Conservation (phyloP, 2,113 vertebrate genomes). For the Egretta garzetta region DNA sequence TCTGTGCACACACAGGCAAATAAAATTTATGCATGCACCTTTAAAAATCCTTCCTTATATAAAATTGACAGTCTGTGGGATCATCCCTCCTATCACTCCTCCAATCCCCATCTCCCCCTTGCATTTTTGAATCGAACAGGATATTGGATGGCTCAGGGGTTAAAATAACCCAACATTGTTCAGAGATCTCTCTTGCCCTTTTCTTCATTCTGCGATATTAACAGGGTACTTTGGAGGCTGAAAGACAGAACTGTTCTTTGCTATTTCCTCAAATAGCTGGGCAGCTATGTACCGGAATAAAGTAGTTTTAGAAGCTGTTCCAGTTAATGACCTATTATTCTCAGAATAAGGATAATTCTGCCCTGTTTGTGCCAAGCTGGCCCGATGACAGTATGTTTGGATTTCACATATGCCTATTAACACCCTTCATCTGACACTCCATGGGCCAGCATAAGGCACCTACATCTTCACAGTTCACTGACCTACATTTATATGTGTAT, state of each 20-base stretch:
- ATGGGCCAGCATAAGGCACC: not conserved
- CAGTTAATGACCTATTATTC: not conserved
- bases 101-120: not conserved
- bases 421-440: not conserved
- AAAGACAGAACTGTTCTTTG: not conserved
- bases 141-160: not conserved
- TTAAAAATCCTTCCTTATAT: not conserved
- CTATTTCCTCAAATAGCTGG: not conserved
- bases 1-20: not conserved
- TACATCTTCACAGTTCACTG: not conserved
- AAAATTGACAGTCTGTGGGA: not conserved
- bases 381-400: not conserved
- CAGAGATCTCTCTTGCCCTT: not conserved
- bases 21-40: not conserved
- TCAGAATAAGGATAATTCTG: not conserved
- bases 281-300: not conserved
- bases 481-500: not conserved
- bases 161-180: not conserved
- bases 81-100: not conserved
- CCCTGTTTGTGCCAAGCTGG: not conserved
- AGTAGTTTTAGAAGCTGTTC: not conserved
- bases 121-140: not conserved
- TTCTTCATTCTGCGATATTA: not conserved
- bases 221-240: accelerated
- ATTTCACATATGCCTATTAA: not conserved